Percentiles rank a stretch among this genome's conserved stretches.
Evolutionary conservation across 2,888 invertebrate species (phyloP).

Genomic region (Xanthorhoe designata): DNA sequence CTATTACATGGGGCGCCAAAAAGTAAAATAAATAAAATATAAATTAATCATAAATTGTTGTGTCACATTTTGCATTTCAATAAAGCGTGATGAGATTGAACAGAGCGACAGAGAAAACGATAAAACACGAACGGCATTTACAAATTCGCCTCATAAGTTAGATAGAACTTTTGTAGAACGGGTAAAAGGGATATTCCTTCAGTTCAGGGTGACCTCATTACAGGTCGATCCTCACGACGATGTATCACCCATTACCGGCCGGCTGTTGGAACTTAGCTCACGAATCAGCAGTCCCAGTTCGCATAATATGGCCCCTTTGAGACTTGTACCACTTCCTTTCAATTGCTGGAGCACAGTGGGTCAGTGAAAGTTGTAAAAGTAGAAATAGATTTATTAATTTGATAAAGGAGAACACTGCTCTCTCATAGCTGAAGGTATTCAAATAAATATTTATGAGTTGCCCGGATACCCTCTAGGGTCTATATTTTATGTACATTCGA

Average conservation of each 20-base stretch:
- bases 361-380: neutral
- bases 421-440: neutral
- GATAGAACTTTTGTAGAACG: neutral
- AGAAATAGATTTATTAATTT: neutral
- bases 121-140: neutral
- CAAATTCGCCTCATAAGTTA: conserved; percentile 9
- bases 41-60: neutral
- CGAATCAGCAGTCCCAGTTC: conserved; percentile 41
- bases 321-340: conserved; percentile 14
- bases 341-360: conserved; percentile 3
- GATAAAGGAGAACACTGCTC: neutral
- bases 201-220: conserved; percentile 18
- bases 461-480: neutral
- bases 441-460: neutral
- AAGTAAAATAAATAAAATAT: too few relatives aligned
- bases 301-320: conserved; percentile 3
- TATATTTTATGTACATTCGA: neutral
- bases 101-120: neutral
- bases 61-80: neutral
- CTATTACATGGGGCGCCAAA: neutral
- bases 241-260: conserved; percentile 51
- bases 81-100: neutral
- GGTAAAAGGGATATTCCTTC: conserved; percentile 6
- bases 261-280: conserved; percentile 49
- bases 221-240: conserved; percentile 42